Evolutionary conservation across 1,140 invertebrate species (phyloP).

Genomic region (Planococcus citri): DNA sequence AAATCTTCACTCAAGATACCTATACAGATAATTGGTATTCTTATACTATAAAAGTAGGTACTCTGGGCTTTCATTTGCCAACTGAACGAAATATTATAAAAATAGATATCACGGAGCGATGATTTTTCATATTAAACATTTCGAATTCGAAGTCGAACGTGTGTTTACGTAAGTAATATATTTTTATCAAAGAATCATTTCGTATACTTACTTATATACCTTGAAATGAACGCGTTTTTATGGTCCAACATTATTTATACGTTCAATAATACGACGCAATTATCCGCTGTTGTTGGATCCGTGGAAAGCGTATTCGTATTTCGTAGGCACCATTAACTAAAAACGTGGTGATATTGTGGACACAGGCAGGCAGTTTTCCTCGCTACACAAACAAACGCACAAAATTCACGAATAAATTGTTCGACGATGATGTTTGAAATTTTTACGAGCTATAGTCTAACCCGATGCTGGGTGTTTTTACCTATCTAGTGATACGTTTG

Average conservation of each 20-base stretch:
- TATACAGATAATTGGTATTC: background rate
- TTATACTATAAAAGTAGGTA: too few species aligned
- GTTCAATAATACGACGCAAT: background rate
- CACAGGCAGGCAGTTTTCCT: too few species aligned
- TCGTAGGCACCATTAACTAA: background rate
- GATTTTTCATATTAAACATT: background rate
- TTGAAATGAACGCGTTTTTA: constrained; percentile 1
- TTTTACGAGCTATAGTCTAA: too few species aligned
- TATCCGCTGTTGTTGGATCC: background rate
- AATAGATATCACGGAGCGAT: background rate
- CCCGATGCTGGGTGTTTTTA: too few species aligned
- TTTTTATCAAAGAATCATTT: background rate
- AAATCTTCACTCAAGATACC: too few species aligned
- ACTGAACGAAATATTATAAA: too few species aligned
- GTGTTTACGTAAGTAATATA: background rate
- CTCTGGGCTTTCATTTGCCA: too few species aligned
- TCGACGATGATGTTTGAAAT: too few species aligned
- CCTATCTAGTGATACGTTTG: too few species aligned
- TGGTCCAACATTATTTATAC: background rate
- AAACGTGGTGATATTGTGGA: background rate
- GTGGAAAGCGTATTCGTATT: background rate
- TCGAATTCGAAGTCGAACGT: background rate
- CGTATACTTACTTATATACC: too few species aligned
- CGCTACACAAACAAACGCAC: too few species aligned
- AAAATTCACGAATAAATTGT: too few species aligned